A percentile compares a stretch with the other conserved stretches of the same genome.
Conservation (phyloP, 2,113 vertebrate species). For the Sardina pilchardus region DNA sequence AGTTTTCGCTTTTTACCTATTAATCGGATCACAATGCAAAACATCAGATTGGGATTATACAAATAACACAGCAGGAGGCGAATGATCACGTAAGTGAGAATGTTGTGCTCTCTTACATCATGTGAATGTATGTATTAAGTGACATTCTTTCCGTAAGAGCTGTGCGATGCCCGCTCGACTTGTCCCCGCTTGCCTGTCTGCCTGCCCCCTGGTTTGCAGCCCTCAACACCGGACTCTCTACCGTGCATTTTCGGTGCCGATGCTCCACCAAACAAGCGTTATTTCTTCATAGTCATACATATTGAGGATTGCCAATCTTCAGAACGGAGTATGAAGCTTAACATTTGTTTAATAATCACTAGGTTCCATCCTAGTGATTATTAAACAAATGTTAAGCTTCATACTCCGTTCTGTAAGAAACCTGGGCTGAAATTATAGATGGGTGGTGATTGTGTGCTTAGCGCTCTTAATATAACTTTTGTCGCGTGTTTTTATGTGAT, state of each 20-base stretch:
- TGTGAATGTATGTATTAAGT: background rate
- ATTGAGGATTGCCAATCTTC: background rate
- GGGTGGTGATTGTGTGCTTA: background rate
- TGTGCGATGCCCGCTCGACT: slow-evolving; percentile 1
- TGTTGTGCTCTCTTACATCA: background rate
- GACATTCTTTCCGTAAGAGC: background rate
- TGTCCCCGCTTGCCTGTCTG: background rate
- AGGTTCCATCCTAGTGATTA: background rate
- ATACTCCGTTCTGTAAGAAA: background rate
- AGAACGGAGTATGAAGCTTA: no score
- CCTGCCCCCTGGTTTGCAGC: background rate
- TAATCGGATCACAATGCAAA: background rate
- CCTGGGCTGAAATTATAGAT: background rate
- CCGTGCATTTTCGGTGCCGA: background rate
- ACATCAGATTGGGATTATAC: background rate
- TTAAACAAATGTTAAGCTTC: background rate
- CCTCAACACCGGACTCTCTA: background rate
- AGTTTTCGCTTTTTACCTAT: background rate
- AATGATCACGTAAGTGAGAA: slow-evolving; percentile 2
- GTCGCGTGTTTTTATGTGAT: background rate
- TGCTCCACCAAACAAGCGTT: background rate
- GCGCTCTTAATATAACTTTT: background rate
- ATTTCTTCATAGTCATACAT: background rate
- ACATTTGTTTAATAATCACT: no score
- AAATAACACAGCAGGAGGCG: background rate